phyloP scores from a whole-genome alignment of 2,888 invertebrate genomes.

The Brenthis daphne region DNA sequence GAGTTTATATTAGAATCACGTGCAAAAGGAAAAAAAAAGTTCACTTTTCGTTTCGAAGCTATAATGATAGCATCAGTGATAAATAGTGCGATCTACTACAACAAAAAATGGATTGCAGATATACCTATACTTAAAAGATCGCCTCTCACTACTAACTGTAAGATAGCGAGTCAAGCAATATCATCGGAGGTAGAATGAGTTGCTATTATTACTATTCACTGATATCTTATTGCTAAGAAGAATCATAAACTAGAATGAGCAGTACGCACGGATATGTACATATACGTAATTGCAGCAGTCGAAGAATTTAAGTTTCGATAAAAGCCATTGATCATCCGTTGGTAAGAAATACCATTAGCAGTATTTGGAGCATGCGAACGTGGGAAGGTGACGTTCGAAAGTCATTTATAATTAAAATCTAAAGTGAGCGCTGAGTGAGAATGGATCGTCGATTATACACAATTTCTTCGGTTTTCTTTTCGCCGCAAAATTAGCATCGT shows the following conservation, averaged over 20 bases:
- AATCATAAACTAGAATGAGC: constrained; percentile 23
- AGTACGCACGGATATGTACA: constrained; percentile 23
- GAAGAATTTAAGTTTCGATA: constrained; percentile 38
- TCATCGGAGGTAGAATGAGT: constrained; percentile 46
- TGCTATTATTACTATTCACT: constrained; percentile 50
- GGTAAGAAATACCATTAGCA: constrained; percentile 52
- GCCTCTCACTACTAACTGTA: constrained; percentile 60
- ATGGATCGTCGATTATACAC: constrained; percentile 47
- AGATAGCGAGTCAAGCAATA: constrained; percentile 49
- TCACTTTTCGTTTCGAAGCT: constrained; percentile 64
- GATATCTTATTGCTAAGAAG: constrained; percentile 42
- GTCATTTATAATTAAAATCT: constrained; percentile 56
- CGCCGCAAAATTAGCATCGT: constrained; percentile 56
- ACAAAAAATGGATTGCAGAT: constrained; percentile 57
- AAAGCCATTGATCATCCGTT: constrained; percentile 40
- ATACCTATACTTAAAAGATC: constrained; percentile 52
- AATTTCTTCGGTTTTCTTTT: constrained; percentile 39
- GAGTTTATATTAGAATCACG: constrained; percentile 54
- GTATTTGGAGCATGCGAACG: constrained; percentile 73
- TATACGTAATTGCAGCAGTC: constrained; percentile 23
- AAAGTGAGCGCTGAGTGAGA: constrained; percentile 54
- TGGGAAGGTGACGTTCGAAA: constrained; percentile 64
- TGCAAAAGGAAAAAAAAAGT: constrained; percentile 48
- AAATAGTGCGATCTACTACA: constrained; percentile 52
- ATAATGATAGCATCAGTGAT: constrained; percentile 59